phyloP scores from a whole-genome alignment of 2,888 invertebrate genomes.

The Crioceris asparagi region DNA sequence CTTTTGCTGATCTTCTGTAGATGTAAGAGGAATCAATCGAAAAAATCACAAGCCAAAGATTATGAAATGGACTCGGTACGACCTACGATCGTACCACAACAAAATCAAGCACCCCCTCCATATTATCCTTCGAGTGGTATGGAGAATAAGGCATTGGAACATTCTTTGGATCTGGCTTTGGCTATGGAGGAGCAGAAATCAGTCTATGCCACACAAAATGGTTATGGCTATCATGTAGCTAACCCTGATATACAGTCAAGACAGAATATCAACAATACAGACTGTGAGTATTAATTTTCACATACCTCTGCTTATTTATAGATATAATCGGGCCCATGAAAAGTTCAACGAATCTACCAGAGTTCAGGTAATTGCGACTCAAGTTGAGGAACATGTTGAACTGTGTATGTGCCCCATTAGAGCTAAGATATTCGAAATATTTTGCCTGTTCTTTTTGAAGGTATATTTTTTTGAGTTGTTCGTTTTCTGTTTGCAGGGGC shows the following conservation, averaged over 20 bases:
- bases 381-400: too few relatives aligned
- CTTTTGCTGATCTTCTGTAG: constrained; percentile 75
- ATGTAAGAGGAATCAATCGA: constrained; percentile 69
- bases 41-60: constrained; percentile 70
- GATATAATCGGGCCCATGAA: too few relatives aligned
- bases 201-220: constrained; percentile 73
- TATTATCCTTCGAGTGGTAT: constrained; percentile 80
- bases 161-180: constrained; percentile 75
- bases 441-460: too few relatives aligned
- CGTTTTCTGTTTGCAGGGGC: constrained; percentile 50
- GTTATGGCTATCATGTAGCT: constrained; percentile 73
- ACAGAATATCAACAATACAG: constrained; percentile 65
- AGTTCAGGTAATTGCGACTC: too few relatives aligned
- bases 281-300: constrained; percentile 52
- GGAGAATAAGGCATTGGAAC: constrained; percentile 87
- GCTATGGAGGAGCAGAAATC: constrained; percentile 80
- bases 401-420: too few relatives aligned
- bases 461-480: too few relatives aligned
- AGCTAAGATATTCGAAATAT: too few relatives aligned
- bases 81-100: constrained; percentile 75
- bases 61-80: constrained; percentile 85
- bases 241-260: constrained; percentile 56
- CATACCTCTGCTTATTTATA: neutral
- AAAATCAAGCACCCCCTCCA: constrained; percentile 79
- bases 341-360: too few relatives aligned